These are phyloP conservation scores for Cosmopolites sordidus DNA, from an alignment of 2,888 invertebrate genomes.

Conservation along the genomic window DNA sequence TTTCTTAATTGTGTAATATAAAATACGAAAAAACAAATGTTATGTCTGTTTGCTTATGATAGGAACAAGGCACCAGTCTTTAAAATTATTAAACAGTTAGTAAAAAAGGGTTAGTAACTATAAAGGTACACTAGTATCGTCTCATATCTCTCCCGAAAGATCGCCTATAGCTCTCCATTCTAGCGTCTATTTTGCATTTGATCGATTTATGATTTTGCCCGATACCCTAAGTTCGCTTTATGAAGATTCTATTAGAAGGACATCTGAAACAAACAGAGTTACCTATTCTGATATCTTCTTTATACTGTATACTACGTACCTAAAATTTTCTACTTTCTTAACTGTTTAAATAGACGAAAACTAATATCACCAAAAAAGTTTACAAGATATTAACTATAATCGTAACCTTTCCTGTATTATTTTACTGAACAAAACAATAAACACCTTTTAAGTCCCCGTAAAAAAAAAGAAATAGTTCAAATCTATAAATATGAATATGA, in stretches of 20 bases:
- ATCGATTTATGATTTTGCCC: too few species aligned
- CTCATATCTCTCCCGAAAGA: background rate
- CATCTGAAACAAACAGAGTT: conserved; percentile 38
- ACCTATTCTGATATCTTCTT: conserved; percentile 34
- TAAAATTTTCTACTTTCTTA: conserved; percentile 15
- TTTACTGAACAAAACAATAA: too few species aligned
- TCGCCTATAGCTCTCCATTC: background rate
- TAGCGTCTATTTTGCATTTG: too few species aligned
- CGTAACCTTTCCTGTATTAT: too few species aligned
- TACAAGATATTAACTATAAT: too few species aligned
- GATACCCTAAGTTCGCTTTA: conserved; percentile 18
- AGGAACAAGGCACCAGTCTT: background rate
- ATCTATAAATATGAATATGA: too few species aligned
- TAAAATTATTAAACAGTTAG: background rate
- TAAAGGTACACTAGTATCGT: background rate
- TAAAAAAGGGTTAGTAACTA: background rate
- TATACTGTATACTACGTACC: conserved; percentile 34
- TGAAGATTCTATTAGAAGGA: conserved; percentile 36
- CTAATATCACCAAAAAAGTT: too few species aligned
- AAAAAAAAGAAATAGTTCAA: too few species aligned
- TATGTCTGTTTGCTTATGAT: background rate
- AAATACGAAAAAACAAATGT: too few species aligned
- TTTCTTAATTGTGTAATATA: too few species aligned
- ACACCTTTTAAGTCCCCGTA: too few species aligned
- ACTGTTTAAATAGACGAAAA: too few species aligned